Percentiles rank a stretch among this genome's conserved stretches.
Evolutionary conservation across 1,140 invertebrate genomes (phyloP).

Genomic region (Drosophila prosaltans): DNA sequence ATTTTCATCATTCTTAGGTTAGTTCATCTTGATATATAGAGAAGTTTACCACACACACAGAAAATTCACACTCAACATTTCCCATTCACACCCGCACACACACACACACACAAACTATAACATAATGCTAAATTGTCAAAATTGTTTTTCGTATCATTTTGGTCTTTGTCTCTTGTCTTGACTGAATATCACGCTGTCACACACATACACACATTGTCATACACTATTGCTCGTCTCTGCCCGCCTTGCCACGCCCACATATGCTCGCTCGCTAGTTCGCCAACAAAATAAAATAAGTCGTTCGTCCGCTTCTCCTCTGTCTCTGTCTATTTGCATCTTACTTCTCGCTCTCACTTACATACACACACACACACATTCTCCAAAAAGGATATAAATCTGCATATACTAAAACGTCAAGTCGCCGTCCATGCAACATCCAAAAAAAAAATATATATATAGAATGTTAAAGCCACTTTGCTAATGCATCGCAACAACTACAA

Average conservation of each 20-base stretch:
- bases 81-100: conserved; percentile 12
- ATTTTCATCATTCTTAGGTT: not conserved
- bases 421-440: conserved; percentile 41
- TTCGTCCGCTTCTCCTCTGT: conserved; percentile 38
- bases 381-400: conserved; percentile 52
- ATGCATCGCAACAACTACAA: conserved; percentile 60
- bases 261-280: conserved; percentile 59
- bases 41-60: not conserved
- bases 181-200: conserved; percentile 54
- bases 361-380: conserved; percentile 7
- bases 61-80: not conserved
- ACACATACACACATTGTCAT: conserved; percentile 32
- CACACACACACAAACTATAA: conserved; percentile 25
- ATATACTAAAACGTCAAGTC: conserved; percentile 77
- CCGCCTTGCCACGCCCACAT: conserved; percentile 38
- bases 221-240: conserved; percentile 44
- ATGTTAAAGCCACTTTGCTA: conserved; percentile 67
- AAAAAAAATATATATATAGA: conserved; percentile 15
- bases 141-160: conserved; percentile 47
- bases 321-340: conserved; percentile 22
- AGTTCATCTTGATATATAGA: not conserved
- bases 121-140: conserved; percentile 19
- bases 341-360: conserved; percentile 25
- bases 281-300: conserved; percentile 26
- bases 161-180: conserved; percentile 46